Evolutionary conservation across 2,113 vertebrate species (phyloP).

Genomic region (Podilymbus podiceps): DNA sequence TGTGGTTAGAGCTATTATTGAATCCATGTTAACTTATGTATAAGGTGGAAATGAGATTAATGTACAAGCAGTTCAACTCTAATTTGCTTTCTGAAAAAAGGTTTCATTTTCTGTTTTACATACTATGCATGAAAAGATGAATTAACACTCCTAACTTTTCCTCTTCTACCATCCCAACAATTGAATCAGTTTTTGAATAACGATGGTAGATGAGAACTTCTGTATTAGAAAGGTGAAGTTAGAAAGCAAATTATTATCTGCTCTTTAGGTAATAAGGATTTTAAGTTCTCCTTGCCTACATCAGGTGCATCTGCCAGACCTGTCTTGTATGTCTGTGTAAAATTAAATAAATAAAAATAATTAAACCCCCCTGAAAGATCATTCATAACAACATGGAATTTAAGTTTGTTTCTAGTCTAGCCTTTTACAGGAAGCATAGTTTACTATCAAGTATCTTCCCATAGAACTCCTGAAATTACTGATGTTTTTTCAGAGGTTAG

Average conservation of each 20-base stretch:
- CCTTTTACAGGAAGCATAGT: neutral
- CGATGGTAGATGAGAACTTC: neutral
- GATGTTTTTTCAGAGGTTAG: neutral
- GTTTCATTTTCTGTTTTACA: neutral
- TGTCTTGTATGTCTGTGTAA: neutral
- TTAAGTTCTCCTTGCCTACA: neutral
- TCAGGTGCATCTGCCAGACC: neutral
- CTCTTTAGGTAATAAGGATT: neutral
- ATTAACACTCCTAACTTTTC: neutral
- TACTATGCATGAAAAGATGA: neutral
- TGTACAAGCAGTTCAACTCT: neutral
- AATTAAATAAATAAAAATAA: neutral
- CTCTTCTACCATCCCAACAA: neutral
- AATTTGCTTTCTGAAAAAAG: neutral
- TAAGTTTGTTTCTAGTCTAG: neutral
- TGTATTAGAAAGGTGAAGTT: neutral
- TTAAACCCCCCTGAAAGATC: neutral
- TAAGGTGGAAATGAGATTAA: neutral
- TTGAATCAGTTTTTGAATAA: neutral
- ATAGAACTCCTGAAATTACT: neutral
- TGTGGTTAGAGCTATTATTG: neutral
- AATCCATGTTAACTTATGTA: neutral
- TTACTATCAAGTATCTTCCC: neutral
- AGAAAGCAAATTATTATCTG: neutral
- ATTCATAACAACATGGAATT: neutral